phyloP scores from a whole-genome alignment of 30 jellyfish, hydroid and myxozoan species.

The Pseudorhiza aurosa region DNA sequence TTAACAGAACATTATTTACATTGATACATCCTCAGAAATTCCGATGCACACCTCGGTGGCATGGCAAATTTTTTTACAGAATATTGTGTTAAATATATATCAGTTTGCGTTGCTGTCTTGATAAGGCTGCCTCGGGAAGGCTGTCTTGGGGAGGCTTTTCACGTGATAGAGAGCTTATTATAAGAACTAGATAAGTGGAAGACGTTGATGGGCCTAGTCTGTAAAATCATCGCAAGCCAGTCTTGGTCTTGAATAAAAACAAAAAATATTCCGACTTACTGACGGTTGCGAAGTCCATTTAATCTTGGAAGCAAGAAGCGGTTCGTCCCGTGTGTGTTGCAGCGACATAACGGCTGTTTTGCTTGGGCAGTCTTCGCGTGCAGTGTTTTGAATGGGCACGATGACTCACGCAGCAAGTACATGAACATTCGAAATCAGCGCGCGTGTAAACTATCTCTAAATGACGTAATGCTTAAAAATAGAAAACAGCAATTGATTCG shows the following conservation, averaged over 20 bases:
- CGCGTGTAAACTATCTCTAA: slow-evolving; percentile 7
- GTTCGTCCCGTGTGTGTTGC: slow-evolving; percentile 26
- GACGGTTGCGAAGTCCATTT: slow-evolving; percentile 70
- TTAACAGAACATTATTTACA: too few relatives aligned
- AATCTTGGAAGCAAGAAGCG: slow-evolving; percentile 10
- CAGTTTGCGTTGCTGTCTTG: too few relatives aligned
- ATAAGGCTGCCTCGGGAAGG: too few relatives aligned
- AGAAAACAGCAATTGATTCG: not conserved
- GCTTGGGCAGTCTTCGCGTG: too few relatives aligned
- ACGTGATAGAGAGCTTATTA: too few relatives aligned
- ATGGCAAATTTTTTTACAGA: too few relatives aligned
- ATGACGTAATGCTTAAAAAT: slow-evolving; percentile 27
- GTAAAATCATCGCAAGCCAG: not conserved
- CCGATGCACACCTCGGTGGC: too few relatives aligned
- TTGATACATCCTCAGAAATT: too few relatives aligned
- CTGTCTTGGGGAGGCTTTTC: too few relatives aligned
- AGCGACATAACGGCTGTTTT: slow-evolving; percentile 57
- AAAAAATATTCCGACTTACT: slow-evolving; percentile 15
- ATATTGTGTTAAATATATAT: too few relatives aligned
- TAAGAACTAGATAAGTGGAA: not conserved
- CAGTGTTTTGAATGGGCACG: too few relatives aligned
- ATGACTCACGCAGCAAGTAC: not conserved
- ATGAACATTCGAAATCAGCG: slow-evolving; percentile 9
- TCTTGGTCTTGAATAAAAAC: not conserved
- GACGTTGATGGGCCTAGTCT: not conserved